phyloP scores from a whole-genome alignment of 2,888 invertebrate genomes.

The Lepetodrilus schrolli region DNA sequence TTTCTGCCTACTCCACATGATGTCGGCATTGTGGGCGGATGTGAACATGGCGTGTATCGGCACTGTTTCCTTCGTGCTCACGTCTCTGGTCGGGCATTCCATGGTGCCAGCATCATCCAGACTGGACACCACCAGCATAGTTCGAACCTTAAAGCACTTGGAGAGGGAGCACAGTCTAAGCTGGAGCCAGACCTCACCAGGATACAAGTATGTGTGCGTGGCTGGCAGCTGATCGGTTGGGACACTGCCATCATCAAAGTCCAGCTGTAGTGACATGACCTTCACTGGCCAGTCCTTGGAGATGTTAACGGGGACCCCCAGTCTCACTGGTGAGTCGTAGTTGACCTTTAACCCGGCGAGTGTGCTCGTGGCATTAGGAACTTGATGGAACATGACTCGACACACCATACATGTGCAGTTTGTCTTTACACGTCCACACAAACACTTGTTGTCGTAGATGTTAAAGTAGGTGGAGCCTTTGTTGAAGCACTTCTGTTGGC shows the following conservation, averaged over 20 bases:
- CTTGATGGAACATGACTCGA: background rate
- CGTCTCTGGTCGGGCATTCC: constrained; percentile 23
- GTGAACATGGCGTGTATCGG: constrained; percentile 36
- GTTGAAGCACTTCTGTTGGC: constrained; percentile 38
- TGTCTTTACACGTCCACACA: constrained; percentile 30
- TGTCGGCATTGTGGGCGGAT: background rate
- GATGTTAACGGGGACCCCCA: constrained; percentile 36
- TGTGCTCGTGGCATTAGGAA: constrained; percentile 18
- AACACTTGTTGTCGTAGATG: constrained; percentile 20
- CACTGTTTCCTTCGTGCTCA: constrained; percentile 11
- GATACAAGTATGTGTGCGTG: constrained; percentile 42
- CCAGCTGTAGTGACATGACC: constrained; percentile 39
- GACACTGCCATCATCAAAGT: constrained; percentile 44
- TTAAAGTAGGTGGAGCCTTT: constrained; percentile 31
- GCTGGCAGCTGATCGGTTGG: background rate
- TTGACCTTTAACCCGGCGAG: constrained; percentile 38
- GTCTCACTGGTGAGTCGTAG: constrained; percentile 28
- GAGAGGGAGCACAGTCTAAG: constrained; percentile 36
- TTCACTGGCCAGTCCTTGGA: constrained; percentile 34
- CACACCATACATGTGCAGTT: constrained; percentile 29
- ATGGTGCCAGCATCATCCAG: constrained; percentile 22
- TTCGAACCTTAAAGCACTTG: background rate
- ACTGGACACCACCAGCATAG: constrained; percentile 18
- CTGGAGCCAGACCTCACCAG: constrained; percentile 41
- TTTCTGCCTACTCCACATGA: constrained; percentile 7